Evolutionary conservation across 2,888 invertebrate species (phyloP), one percentile per base, ranked within the genome.

Genomic region (Allophyes oxyacanthae): DNA sequence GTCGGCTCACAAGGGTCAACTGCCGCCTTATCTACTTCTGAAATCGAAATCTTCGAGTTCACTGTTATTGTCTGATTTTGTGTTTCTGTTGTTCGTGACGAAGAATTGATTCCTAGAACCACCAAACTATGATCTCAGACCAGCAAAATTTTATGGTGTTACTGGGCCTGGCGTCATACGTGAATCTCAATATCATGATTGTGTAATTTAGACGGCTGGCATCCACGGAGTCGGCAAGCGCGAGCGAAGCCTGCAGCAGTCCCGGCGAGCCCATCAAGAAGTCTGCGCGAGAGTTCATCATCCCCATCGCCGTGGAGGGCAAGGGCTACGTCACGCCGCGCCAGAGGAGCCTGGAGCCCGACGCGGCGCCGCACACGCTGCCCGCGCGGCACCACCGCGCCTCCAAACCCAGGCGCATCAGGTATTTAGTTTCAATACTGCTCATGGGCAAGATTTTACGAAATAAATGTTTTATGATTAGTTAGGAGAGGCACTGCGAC

Each of bases 261-360:
- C 83, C 90, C 73, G 94, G 94, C 69, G 94, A 77, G 85, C 97
- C 97, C 6, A 98, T 98, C 82, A 96, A 97, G 84, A 98, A 98
- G 91, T 97, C 97, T 10, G 97, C 98, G 11, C 95, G 98, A 38
- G 98, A 98, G 90, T 98, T 97, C 83, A 98, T 98, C 79, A 98
- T 98, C 88, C 98, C 98, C n/a, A 98, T 98, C 81, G 97, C 98
- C 13, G 97, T 98, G 52, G 98, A 98, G 88, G 98, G 98, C 74
- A 98, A 97, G 63, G 98, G 98, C 62, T 97, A 96, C 86, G 97
- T 97, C 6, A 97, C 97, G 20, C 97, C 97, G 20, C 94, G 94
- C 0, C 94, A 92, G 60, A 96, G 97, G 69, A 97, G 97, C 85
- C 92, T 97, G 58, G 97, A 97, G 84, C 97, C 97, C 11, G 97